phyloP scores from a whole-genome alignment of 2,888 invertebrate species.

The Odontocolon sp. region DNA sequence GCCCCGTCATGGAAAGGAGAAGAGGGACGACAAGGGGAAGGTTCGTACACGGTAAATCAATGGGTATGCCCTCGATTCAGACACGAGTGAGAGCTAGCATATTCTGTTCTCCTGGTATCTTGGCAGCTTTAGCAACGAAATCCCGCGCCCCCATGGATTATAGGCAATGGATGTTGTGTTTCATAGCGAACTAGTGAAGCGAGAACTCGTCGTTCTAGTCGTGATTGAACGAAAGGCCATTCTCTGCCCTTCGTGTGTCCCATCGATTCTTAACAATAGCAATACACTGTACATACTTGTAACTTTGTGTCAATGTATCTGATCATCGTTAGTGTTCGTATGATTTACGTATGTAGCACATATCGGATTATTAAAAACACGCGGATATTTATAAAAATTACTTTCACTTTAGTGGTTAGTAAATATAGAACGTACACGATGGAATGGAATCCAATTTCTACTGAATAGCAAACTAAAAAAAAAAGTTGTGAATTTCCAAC shows the following conservation, averaged over 20 bases:
- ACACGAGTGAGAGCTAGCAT: slow-evolving; percentile 33
- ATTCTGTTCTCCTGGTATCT: slow-evolving; percentile 44
- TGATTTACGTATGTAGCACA: slow-evolving; percentile 50
- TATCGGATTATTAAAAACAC: neutral
- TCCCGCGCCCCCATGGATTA: slow-evolving; percentile 33
- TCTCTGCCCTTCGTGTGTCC: slow-evolving; percentile 47
- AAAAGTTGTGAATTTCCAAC: too few relatives aligned
- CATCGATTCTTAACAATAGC: slow-evolving; percentile 41
- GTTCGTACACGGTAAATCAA: slow-evolving; percentile 63
- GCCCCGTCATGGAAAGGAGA: slow-evolving; percentile 24
- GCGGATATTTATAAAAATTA: neutral
- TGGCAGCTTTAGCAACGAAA: slow-evolving; percentile 23
- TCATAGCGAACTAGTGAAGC: slow-evolving; percentile 14
- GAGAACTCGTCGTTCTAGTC: slow-evolving; percentile 35
- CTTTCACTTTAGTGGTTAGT: neutral
- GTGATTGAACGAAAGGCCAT: slow-evolving; percentile 41
- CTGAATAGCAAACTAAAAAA: too few relatives aligned
- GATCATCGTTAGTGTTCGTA: slow-evolving; percentile 53
- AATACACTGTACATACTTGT: slow-evolving; percentile 16
- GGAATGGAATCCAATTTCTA: too few relatives aligned
- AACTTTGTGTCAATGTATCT: slow-evolving; percentile 46
- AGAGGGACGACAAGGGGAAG: slow-evolving; percentile 25
- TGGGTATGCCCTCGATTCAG: slow-evolving; percentile 61
- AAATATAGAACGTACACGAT: too few relatives aligned
- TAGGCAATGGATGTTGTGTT: slow-evolving; percentile 25